These are phyloP conservation scores for Apotomis turbidana DNA, from an alignment of 2,888 invertebrate genomes.

Conservation along the genomic window DNA sequence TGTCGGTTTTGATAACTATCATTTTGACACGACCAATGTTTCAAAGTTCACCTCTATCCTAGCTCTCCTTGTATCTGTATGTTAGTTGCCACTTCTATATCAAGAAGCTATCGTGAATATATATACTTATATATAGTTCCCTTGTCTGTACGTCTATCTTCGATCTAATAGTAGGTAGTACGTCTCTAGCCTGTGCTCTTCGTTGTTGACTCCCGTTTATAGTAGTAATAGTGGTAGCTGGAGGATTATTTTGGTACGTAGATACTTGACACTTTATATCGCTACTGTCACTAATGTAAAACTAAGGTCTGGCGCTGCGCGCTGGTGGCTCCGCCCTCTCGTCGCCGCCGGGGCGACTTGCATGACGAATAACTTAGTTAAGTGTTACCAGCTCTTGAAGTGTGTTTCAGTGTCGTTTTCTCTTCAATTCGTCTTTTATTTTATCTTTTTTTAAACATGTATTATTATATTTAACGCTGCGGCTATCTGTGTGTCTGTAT, in stretches of 20 bases:
- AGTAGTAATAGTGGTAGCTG: slow-evolving; percentile 68
- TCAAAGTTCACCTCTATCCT: slow-evolving; percentile 43
- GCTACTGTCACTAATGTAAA: slow-evolving; percentile 80
- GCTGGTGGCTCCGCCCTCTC: not conserved
- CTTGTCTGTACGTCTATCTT: slow-evolving; percentile 61
- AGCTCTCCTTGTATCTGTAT: slow-evolving; percentile 49
- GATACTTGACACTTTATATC: slow-evolving; percentile 54
- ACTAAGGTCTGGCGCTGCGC: slow-evolving; percentile 38
- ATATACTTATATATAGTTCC: slow-evolving; percentile 47
- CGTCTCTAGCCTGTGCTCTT: slow-evolving; percentile 69
- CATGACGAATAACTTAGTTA: slow-evolving; percentile 46
- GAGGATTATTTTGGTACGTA: slow-evolving; percentile 79
- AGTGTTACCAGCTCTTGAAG: slow-evolving; percentile 66
- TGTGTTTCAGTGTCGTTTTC: slow-evolving; percentile 77
- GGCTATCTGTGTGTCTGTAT: slow-evolving; percentile 56
- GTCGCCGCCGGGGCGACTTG: not conserved
- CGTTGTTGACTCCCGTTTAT: slow-evolving; percentile 78
- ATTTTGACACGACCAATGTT: slow-evolving; percentile 65
- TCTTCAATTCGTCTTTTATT: slow-evolving; percentile 62
- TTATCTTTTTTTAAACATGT: slow-evolving; percentile 53
- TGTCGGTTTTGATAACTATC: slow-evolving; percentile 53
- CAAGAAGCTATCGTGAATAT: slow-evolving; percentile 58
- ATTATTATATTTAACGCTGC: slow-evolving; percentile 47
- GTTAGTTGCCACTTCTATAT: slow-evolving; percentile 56
- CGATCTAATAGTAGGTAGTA: slow-evolving; percentile 61